Evolutionary conservation across 2,113 vertebrate species (phyloP), one percentile per base, ranked within the genome.

Genomic region (Heloderma charlesbogerti): DNA sequence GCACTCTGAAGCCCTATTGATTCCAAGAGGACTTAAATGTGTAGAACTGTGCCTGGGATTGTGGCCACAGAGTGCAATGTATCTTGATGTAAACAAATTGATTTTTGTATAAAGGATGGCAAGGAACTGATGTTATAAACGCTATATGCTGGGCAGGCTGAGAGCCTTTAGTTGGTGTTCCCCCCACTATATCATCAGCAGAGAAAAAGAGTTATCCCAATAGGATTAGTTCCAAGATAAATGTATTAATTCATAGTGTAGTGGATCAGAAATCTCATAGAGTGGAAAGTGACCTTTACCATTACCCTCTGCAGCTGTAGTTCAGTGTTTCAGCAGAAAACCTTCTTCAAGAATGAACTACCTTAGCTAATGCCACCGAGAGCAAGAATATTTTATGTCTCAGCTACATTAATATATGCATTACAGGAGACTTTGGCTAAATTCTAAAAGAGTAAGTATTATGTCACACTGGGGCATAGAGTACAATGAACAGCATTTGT

Each of bases 171-270:
- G 7, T 27, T 87, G 4, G 75, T 84, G 88, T 88, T 16, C 63
- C 80, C 63, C 80, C n/a, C 48, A 85, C 43, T 90, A 75, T 82
- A 85, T 27, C 27, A 88, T 92, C 12, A 81, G 31, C 75, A 91
- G 75, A 15, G 31, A 72, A 89, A 80, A 92, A 94, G 71, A 15
- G 10, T 1, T 91, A 67, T 60, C 16, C 4, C 8, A 9, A 31
- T 93, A 88, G 7, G 29, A 51, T 84, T 67, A 57, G 80, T 22
- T 71, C 8, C 8, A 45, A 63, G 60, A 86, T 79, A 88, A 93
- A 93, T n/a, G 6, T 3, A 92, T 66, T 82, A 89, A 80, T 93
- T 94, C 20, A 48, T n/a, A 90, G 9, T 37, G 10, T 2, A 94
- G 9, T 78, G 91, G 31, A 93, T 90, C 0, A 74, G 37, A 91